Evolutionary conservation across 2,113 vertebrate genomes (phyloP).

Genomic region (Monarcha castaneiventris): DNA sequence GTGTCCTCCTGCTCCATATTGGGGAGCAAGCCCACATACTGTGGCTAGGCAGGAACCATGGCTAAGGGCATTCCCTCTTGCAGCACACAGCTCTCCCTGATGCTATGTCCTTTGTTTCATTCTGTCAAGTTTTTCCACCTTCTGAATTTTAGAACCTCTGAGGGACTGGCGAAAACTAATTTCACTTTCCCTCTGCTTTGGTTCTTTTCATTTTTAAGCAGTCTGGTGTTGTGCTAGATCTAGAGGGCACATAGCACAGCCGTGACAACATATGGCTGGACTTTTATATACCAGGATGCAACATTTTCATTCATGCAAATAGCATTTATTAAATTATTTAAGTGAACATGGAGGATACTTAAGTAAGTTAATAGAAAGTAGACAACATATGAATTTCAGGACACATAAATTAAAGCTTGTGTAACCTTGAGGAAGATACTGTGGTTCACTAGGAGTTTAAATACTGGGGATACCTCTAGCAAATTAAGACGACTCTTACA

Average conservation of each 20-base stretch:
- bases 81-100: neutral
- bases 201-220: neutral
- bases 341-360: neutral
- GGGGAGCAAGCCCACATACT: neutral
- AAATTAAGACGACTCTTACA: neutral
- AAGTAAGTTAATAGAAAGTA: neutral
- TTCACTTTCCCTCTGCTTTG: neutral
- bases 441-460: neutral
- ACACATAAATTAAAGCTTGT: neutral
- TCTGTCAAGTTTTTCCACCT: neutral
- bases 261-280: neutral
- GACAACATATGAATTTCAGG: neutral
- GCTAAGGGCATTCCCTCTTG: neutral
- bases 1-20: neutral
- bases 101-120: neutral
- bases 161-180: neutral
- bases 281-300: neutral
- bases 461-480: neutral
- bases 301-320: neutral
- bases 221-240: neutral
- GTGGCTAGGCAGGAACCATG: neutral
- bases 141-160: neutral
- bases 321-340: neutral
- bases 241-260: neutral
- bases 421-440: neutral